Conservation (phyloP, 2,113 vertebrate species). For the Apus apus region DNA sequence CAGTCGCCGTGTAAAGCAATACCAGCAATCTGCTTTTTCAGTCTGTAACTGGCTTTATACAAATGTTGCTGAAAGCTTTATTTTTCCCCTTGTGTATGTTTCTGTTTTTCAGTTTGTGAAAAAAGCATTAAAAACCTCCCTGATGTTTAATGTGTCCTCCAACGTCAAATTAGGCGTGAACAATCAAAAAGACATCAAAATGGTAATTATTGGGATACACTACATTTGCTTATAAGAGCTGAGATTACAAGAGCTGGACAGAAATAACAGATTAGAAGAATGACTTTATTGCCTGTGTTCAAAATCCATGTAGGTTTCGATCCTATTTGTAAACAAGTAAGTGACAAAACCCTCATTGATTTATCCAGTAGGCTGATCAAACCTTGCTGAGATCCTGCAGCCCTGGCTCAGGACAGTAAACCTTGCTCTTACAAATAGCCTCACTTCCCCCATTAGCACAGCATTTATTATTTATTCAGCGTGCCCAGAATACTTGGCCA, state of each 20-base stretch:
- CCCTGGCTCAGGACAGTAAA: neutral
- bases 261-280: neutral
- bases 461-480: neutral
- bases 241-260: neutral
- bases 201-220: neutral
- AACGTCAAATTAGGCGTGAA: slow-evolving; percentile 10
- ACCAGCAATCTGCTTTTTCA: neutral
- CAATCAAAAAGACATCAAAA: neutral
- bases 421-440: neutral
- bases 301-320: neutral
- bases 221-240: neutral
- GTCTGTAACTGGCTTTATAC: neutral
- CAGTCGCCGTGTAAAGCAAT: neutral
- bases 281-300: neutral
- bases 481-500: neutral
- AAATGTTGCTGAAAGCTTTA: slow-evolving; percentile 1
- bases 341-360: slow-evolving; percentile 6
- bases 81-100: slow-evolving; percentile 11
- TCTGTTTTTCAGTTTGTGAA: slow-evolving; percentile 60
- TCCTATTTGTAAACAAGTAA: slow-evolving; percentile 5
- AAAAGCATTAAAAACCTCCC: neutral
- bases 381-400: neutral
- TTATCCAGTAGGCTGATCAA: neutral
- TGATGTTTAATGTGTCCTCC: neutral
- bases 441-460: neutral